Conservation (phyloP, 23 tunicate species). For the Ascidia mentula region DNA sequence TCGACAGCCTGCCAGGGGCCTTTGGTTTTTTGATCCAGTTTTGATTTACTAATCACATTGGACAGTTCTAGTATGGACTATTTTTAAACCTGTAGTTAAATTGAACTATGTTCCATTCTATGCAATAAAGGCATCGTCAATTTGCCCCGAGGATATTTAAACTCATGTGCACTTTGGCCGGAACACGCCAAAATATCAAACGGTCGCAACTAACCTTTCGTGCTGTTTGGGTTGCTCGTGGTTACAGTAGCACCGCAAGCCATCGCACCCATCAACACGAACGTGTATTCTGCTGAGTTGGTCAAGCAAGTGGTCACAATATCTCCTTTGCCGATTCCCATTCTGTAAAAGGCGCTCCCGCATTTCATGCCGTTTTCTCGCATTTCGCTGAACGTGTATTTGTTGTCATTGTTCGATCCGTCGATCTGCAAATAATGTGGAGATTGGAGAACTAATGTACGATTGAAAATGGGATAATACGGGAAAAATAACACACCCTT, state of each 20-base stretch:
- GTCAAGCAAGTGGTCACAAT: constrained; percentile 38
- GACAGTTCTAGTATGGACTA: no score
- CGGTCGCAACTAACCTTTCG: constrained; percentile 8
- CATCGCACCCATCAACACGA: constrained; percentile 24
- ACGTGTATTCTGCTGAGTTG: constrained; percentile 30
- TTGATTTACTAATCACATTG: no score
- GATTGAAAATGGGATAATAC: no score
- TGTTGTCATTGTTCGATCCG: not conserved
- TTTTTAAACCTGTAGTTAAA: no score
- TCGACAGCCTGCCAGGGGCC: no score
- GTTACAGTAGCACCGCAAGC: constrained; percentile 38
- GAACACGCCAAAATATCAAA: not conserved
- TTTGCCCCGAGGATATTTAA: no score
- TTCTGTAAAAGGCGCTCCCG: constrained; percentile 31
- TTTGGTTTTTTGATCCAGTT: no score
- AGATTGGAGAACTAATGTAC: no score
- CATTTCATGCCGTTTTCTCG: constrained; percentile 19
- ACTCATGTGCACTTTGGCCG: no score
- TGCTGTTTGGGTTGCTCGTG: constrained; percentile 29
- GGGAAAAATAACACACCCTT: no score
- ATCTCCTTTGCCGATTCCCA: constrained; percentile 32
- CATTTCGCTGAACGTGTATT: not conserved
- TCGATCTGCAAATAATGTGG: not conserved
- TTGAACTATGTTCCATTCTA: no score
- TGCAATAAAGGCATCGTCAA: no score